Base-by-base conservation (phyloP, 1,140 invertebrate species). In the Thaumetopoea pityocampa region DNA sequence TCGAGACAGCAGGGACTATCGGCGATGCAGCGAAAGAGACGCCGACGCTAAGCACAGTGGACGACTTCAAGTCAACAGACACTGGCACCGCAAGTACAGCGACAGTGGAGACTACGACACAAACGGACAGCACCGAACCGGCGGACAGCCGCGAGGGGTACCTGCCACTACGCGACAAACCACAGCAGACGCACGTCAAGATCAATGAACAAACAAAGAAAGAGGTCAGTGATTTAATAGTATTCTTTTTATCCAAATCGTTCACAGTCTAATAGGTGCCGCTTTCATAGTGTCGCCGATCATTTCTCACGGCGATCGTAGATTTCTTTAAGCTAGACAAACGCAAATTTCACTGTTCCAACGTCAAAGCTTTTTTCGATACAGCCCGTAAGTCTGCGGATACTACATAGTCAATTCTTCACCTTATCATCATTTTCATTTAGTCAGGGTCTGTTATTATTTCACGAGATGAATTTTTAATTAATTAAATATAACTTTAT, bases 191-290 rank as follows among this genome's bases (percentile, higher is more conserved):
- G 5, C 70, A 84, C 59, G 85, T 85, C 43, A 84, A 85, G 54
- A 81, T 85, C 66, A 85, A 78, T 62, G 79, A 82, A 32, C 73
- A 85, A 55, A 85, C 79, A 17, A 85, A 85, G 53, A 86, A 86
- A 80, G 85, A 86, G 83, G 85, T 86, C 66, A 78, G 82, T 78
- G 59, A 65, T 65, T 70, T 67, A 55, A 67, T 51, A 60, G 48
- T 44, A 60, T 61, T 61, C 41, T 51, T 63, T 71, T 49, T 60
- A 52, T 61, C 53, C 49, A 30, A 66, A 57, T 65, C 60, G 59
- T 69, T 71, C 63, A 76, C 68, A 72, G 47, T 72, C 71, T 70
- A 72, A 65, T 72, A 77, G 64, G 32, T 55, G 35, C 55, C 49
- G 62, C 64, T 64, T 64, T 68, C 62, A 56, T 61, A 56, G 48